A percentile compares a stretch with the other conserved stretches of the same genome.
phyloP scores from a whole-genome alignment of 2,797 vertebrate species.

The Hoplostethus atlanticus region DNA sequence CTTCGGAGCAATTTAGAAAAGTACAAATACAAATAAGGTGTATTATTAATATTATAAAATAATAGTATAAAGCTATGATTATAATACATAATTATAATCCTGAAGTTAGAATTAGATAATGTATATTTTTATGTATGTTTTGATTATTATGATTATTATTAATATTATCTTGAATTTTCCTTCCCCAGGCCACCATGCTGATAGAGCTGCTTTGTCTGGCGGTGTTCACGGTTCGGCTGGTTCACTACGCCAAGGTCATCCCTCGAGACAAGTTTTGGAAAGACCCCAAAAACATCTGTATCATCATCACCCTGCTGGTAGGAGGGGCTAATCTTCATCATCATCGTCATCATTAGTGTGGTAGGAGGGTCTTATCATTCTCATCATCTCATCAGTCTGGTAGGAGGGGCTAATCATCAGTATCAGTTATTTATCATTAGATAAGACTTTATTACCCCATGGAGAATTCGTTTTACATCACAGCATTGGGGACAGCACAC shows the following conservation, averaged over 20 bases:
- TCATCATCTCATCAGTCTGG: neutral
- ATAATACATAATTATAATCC: too few relatives aligned
- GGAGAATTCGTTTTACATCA: too few relatives aligned
- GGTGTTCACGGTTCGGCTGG: slow-evolving; percentile 87
- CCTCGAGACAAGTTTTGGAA: slow-evolving; percentile 90
- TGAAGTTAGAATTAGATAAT: too few relatives aligned
- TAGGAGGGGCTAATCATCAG: neutral
- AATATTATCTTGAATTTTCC: neutral
- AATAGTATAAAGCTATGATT: too few relatives aligned
- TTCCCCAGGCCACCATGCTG: slow-evolving; percentile 86
- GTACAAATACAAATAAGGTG: too few relatives aligned
- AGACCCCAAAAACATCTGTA: slow-evolving; percentile 95
- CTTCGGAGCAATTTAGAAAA: too few relatives aligned
- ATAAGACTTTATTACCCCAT: too few relatives aligned
- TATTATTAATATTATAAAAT: too few relatives aligned
- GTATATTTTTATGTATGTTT: too few relatives aligned
- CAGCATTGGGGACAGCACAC: too few relatives aligned
- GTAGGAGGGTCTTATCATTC: neutral
- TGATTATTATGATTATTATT: too few relatives aligned
- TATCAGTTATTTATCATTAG: too few relatives aligned
- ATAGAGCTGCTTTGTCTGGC: slow-evolving; percentile 89
- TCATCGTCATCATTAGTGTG: neutral
- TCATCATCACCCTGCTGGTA: slow-evolving; percentile 89
- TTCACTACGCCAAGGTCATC: slow-evolving; percentile 91
- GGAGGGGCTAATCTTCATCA: slow-evolving; percentile 8